Base-by-base conservation (phyloP, 2,888 invertebrate species). In the Junonia oenone region DNA sequence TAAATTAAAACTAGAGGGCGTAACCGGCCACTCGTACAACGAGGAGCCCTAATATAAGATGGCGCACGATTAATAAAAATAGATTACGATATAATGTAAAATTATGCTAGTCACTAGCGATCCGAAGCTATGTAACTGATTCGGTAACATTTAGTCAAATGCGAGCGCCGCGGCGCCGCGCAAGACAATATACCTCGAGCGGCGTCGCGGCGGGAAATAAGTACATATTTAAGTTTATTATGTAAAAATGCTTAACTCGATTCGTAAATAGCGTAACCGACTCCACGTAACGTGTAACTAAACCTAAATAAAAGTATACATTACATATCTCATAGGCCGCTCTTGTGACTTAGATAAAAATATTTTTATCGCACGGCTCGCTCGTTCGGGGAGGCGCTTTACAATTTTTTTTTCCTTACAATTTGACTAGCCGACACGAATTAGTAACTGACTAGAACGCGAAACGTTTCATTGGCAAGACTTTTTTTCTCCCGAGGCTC, bases 371-470 rank as follows among this genome's bases (percentile, higher is more conserved):
- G 64, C 62, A 61, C 68, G 63, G 71, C 63, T 47, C 61, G 57
- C 53, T 59, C 64, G 66, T 56, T 15, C 54, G 51, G 35, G 49
- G 52, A 37, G 47, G 55, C 60, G 62, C 47, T 66, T 57, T 19
- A 14, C 6, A 19, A 15, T 22, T 47, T 26, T 38, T n/a, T 48
- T 46, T 58, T 49, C 49, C 49, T 45, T 54, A 48, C 71, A 64
- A 65, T 78, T 81, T 88, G 88, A 88, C 88, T 88, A 88, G 88
- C 85, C 88, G 76, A 84, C 83, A 84, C 83, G 79, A 81, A 80
- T 81, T 74, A 79, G 81, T 73, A 76, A 86, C 75, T 88, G 89
- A 89, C 89, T 89, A 89, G 89, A 88, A 83, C 83, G 72, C 80
- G 83, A 81, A 76, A 82, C 81, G 73, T 72, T 75, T 71, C 76